Evolutionary conservation across 2,113 vertebrate species (phyloP).

Genomic region (Campylorhamphus procurvoides): DNA sequence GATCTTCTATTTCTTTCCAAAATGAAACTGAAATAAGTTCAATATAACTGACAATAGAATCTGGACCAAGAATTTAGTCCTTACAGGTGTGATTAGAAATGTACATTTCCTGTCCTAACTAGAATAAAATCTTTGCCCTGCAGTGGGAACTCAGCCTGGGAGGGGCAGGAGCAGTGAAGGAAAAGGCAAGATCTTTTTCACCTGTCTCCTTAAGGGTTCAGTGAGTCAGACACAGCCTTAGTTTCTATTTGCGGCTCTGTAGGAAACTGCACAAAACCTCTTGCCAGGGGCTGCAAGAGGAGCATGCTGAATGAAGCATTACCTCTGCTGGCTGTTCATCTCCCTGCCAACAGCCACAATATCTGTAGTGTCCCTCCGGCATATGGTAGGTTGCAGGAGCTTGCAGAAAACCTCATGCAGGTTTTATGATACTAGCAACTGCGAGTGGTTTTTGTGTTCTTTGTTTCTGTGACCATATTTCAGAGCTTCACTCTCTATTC

Average conservation of each 20-base stretch:
- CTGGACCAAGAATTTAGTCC: background rate
- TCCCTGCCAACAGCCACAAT: background rate
- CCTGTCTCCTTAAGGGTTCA: background rate
- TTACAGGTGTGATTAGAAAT: background rate
- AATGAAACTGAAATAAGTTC: background rate
- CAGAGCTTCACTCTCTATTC: background rate
- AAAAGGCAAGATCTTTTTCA: background rate
- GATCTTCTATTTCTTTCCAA: background rate
- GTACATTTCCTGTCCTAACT: background rate
- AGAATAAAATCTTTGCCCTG: background rate
- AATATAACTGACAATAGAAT: background rate
- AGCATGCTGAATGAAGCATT: background rate
- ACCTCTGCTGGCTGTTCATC: background rate
- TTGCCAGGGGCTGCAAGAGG: background rate
- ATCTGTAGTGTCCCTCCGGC: background rate
- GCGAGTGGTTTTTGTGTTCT: background rate
- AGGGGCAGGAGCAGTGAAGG: too few relatives aligned
- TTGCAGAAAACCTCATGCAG: background rate
- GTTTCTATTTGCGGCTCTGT: constrained; percentile 16
- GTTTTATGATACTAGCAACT: background rate
- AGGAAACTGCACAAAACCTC: constrained; percentile 26
- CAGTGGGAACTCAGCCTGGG: background rate
- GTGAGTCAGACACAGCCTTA: background rate
- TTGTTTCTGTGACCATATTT: background rate
- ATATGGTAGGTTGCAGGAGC: background rate